Conservation (phyloP, 2,888 invertebrate species). For the Campoplex nolae region DNA sequence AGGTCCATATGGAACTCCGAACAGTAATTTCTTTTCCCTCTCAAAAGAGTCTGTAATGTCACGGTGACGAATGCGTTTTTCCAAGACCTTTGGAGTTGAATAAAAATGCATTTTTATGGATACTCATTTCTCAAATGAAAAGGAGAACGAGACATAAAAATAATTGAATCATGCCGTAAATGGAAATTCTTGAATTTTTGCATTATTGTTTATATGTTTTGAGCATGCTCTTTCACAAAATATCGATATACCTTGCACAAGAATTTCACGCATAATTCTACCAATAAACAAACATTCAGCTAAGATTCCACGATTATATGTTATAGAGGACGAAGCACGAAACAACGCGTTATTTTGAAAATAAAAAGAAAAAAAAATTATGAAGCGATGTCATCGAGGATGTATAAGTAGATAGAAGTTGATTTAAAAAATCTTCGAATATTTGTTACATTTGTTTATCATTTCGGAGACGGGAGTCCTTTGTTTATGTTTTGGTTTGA, state of each 20-base stretch:
- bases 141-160: background rate
- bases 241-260: too few species aligned
- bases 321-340: too few species aligned
- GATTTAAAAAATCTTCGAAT: background rate
- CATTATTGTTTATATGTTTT: too few species aligned
- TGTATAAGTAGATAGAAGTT: background rate
- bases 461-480: too few species aligned
- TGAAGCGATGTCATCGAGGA: too few species aligned
- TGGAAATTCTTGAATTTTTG: background rate
- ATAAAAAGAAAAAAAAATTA: too few species aligned
- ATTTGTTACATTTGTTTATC: background rate
- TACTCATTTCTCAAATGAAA: background rate
- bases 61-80: conserved; percentile 28
- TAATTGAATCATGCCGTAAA: background rate
- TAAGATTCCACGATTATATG: too few species aligned
- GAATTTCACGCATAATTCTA: background rate
- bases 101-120: background rate
- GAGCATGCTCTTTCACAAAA: background rate
- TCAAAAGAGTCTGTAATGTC: background rate
- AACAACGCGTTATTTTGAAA: too few species aligned
- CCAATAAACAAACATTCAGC: too few species aligned
- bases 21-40: background rate
- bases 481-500: background rate
- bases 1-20: conserved; percentile 1
- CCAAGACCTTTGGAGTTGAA: background rate